Base-by-base conservation (phyloP, 2,797 vertebrate species). In the Taeniopygia guttata region DNA sequence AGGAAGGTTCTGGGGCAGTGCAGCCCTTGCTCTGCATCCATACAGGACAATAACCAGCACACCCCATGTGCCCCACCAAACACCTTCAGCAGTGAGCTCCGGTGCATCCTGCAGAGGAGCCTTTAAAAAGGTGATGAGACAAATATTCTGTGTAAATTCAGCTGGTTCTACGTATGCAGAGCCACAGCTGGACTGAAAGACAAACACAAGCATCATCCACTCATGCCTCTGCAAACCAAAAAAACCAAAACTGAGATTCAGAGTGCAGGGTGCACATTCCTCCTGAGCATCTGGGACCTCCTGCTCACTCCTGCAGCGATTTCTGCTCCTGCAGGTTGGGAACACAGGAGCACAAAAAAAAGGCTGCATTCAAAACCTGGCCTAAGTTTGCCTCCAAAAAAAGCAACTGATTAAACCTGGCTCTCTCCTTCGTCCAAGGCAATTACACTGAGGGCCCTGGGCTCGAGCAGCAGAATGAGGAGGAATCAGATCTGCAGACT, bases 11-110 rank as follows among this genome's bases (percentile, higher is more conserved):
- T 38, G 30, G n/a, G 68, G 67, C 58, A 36, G 2, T 9, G 55
- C 5, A 92, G 30, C 16, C 66, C 59, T 48, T n/a, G 45, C 32
- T 78, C 32, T 81, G 69, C 63, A 27, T 5, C 11, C 13, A 11
- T 2, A 5, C 0, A 48, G 58, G 43, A 46, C 5, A 26, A 29
- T 7, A 58, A 34, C 17, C 16, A 52, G 52, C 60, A 74, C n/a
- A n/a, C n/a, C n/a, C n/a, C n/a, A 48, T 23, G 10, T 6, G 5
- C 30, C 1, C 0, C 6, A 9, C 2, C 30, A 27, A 9, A 38
- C 4, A 40, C 3, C 3, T 0, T 10, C 21, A 89, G 62, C 77
- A 49, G 9, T 17, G 55, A 32, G 23, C 0, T 69, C 16, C 21
- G 46, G 27, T 20, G 29, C 4, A 8, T 9, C 52, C 74, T 74